Evolutionary conservation across 2,888 invertebrate species (phyloP).

Genomic region (Polymixis lichenea): DNA sequence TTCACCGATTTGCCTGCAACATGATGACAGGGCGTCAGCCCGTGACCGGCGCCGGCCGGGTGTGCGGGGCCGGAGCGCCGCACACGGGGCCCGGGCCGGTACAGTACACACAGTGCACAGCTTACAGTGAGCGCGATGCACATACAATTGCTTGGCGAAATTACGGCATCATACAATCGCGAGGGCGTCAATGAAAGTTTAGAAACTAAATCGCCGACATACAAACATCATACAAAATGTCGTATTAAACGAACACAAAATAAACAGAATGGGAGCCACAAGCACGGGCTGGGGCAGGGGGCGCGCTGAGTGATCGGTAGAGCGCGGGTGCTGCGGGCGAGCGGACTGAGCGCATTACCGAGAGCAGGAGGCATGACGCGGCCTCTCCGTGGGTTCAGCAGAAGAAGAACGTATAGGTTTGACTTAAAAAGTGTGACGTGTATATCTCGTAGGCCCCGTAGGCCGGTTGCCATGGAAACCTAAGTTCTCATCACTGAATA

Average conservation of each 20-base stretch:
- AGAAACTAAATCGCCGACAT: constrained; percentile 31
- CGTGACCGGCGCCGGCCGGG: constrained; percentile 49
- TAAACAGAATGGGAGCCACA: constrained; percentile 12
- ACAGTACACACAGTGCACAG: constrained; percentile 43
- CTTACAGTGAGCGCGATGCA: constrained; percentile 12
- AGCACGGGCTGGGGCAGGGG: constrained; percentile 1
- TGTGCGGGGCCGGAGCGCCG: constrained; percentile 53
- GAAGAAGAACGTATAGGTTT: neutral
- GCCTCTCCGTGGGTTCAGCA: constrained; percentile 9
- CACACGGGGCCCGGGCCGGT: constrained; percentile 47
- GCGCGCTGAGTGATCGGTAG: neutral
- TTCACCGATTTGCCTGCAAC: constrained; percentile 92
- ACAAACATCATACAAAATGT: constrained; percentile 37
- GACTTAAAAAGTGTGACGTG: constrained; percentile 11
- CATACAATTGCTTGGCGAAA: constrained; percentile 33
- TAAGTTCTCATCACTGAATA: neutral
- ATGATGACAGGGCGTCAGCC: constrained; percentile 83
- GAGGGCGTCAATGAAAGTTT: constrained; percentile 28
- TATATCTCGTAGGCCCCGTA: constrained; percentile 54
- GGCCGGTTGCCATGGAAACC: constrained; percentile 45
- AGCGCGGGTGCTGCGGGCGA: neutral
- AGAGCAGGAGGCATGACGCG: constrained; percentile 48
- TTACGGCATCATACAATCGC: constrained; percentile 34
- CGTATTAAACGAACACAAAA: constrained; percentile 30
- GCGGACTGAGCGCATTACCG: constrained; percentile 38